A percentile compares a stretch with the other conserved stretches of the same genome.
Conservation (phyloP, 2,113 vertebrate species). For the Gallinago jamesoni region DNA sequence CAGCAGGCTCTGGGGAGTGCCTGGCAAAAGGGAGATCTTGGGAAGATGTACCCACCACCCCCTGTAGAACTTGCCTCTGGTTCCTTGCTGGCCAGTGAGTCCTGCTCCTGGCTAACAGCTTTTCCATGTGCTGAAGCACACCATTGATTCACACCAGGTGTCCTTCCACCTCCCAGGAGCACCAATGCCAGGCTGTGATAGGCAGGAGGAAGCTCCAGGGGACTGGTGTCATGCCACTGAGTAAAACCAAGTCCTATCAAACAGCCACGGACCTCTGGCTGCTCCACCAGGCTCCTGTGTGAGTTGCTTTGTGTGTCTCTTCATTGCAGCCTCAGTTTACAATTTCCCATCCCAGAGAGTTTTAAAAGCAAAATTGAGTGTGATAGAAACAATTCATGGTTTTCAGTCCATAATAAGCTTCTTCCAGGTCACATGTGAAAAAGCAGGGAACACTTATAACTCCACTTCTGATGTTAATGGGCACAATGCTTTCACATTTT, state of each 20-base stretch:
- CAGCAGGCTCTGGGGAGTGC: background rate
- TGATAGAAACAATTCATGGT: background rate
- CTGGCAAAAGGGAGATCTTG: too few relatives aligned
- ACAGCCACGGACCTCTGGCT: accelerated
- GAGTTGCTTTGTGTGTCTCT: background rate
- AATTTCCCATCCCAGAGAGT: background rate
- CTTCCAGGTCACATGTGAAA: background rate
- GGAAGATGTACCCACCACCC: background rate
- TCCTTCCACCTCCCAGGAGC: background rate
- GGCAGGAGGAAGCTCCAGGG: background rate
- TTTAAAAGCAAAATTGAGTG: background rate
- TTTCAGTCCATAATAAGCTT: background rate
- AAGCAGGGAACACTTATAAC: background rate
- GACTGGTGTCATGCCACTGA: accelerated
- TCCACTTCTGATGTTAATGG: background rate
- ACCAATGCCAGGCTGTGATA: accelerated
- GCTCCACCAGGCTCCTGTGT: background rate
- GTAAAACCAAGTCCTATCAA: too few relatives aligned
- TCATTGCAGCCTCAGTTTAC: background rate
- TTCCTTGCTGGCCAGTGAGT: accelerated
- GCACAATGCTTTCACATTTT: background rate
- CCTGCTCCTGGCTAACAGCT: background rate
- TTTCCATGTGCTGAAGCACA: background rate
- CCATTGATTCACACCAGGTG: background rate
- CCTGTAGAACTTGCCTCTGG: accelerated